Evolutionary conservation across 1,140 invertebrate genomes (phyloP).

Genomic region (Macrotrachela quadricornifera): DNA sequence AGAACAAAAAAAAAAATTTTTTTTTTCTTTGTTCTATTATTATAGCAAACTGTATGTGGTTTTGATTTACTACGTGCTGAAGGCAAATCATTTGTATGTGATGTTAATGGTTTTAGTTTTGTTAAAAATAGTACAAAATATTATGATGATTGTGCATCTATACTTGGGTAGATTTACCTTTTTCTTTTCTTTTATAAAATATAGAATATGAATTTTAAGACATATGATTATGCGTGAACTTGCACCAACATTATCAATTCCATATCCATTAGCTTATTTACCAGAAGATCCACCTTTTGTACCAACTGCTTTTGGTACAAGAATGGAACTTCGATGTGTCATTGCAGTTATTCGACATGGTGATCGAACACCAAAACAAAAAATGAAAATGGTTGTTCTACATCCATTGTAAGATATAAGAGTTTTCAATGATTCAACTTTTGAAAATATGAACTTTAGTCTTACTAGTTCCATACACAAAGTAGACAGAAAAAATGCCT

Average conservation of each 20-base stretch:
- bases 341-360: constrained; percentile 95
- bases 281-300: constrained; percentile 94
- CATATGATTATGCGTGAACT: constrained; percentile 77
- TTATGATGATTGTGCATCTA: constrained; percentile 97
- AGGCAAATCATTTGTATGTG: constrained; percentile 93
- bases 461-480: no score
- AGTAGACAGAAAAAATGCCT: no score
- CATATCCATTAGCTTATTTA: constrained; percentile 77
- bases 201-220: constrained; percentile 11
- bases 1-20: not conserved
- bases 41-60: constrained; percentile 83
- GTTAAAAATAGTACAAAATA: constrained; percentile 99
- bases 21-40: not conserved
- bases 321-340: constrained; percentile 97
- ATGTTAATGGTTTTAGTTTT: constrained; percentile 98
- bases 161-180: constrained; percentile 40
- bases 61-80: constrained; percentile 93
- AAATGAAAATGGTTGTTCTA: constrained; percentile 99
- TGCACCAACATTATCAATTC: constrained; percentile 79
- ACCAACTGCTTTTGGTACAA: constrained; percentile 93
- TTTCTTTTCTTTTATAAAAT: not conserved
- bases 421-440: not conserved
- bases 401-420: constrained; percentile 59
- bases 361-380: constrained; percentile 95
- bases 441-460: not conserved